Conservation (phyloP, 2,113 vertebrate genomes). For the Numenius arquata region DNA sequence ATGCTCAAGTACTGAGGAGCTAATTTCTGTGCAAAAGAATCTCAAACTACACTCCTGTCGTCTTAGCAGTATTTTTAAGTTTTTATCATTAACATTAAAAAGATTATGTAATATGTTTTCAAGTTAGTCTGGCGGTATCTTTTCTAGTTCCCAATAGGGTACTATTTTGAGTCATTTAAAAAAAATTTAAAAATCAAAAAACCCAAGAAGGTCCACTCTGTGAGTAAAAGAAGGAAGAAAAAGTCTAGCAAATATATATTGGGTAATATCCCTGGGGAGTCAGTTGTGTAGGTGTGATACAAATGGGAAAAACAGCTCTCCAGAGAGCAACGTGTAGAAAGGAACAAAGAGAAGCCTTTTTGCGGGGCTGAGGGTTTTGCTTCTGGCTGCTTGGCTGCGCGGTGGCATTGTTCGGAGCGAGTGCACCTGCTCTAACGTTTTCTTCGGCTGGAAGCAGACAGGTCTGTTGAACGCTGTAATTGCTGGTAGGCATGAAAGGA, state of each 20-base stretch:
- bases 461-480: slow-evolving; percentile 45
- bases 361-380: neutral
- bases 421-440: neutral
- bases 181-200: too few species aligned
- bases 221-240: neutral
- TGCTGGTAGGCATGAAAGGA: slow-evolving; percentile 60
- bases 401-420: neutral
- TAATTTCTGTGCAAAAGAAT: neutral
- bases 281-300: neutral
- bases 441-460: neutral
- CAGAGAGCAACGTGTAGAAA: neutral
- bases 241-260: neutral
- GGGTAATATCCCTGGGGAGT: neutral
- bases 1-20: neutral
- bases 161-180: neutral
- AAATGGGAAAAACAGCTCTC: slow-evolving; percentile 6
- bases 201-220: neutral
- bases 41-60: neutral
- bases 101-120: neutral
- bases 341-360: slow-evolving; percentile 32
- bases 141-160: neutral
- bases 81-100: neutral
- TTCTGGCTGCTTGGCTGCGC: neutral
- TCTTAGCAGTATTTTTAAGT: neutral
- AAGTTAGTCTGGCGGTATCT: fast-evolving